A percentile compares a stretch with the other conserved stretches of the same genome.
These are phyloP conservation scores for Drosophila dunni DNA, from an alignment of 1,140 invertebrate species.

Conservation along the genomic window DNA sequence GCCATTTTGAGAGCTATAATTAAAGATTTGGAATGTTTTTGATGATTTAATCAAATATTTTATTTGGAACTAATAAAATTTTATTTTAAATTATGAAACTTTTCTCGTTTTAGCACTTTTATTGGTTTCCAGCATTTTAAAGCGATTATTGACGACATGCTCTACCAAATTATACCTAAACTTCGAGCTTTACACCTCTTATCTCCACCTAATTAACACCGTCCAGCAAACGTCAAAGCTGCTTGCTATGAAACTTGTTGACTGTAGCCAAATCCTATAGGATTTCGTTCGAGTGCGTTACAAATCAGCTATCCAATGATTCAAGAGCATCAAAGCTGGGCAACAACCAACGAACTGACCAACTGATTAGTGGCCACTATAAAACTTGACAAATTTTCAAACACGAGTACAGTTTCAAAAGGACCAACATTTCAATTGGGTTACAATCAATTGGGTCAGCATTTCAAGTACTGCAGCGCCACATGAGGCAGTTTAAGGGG, in stretches of 20 bases:
- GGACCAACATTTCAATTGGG: constrained; percentile 6
- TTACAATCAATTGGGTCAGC: constrained; percentile 12
- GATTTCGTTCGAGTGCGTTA: neutral
- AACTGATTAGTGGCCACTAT: constrained; percentile 70
- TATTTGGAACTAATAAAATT: too few relatives aligned
- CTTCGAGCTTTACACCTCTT: too few relatives aligned
- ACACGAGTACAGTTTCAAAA: neutral
- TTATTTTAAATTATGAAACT: too few relatives aligned
- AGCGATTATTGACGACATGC: too few relatives aligned
- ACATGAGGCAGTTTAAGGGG: neutral
- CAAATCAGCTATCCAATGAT: constrained; percentile 35
- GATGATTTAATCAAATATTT: too few relatives aligned
- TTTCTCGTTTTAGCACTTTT: too few relatives aligned
- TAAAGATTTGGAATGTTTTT: too few relatives aligned
- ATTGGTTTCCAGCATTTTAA: too few relatives aligned
- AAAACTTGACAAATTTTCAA: constrained; percentile 44
- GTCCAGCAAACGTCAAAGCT: too few relatives aligned
- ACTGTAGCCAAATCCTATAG: neutral
- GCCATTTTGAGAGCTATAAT: too few relatives aligned
- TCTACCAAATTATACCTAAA: too few relatives aligned
- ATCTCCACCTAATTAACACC: too few relatives aligned
- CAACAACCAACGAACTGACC: constrained; percentile 38
- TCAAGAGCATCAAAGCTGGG: constrained; percentile 52
- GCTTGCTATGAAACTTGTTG: neutral
- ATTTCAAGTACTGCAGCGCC: constrained; percentile 5